These are phyloP conservation scores for Vireo griseus DNA, from an alignment of 2,797 vertebrate species.

Conservation along the genomic window DNA sequence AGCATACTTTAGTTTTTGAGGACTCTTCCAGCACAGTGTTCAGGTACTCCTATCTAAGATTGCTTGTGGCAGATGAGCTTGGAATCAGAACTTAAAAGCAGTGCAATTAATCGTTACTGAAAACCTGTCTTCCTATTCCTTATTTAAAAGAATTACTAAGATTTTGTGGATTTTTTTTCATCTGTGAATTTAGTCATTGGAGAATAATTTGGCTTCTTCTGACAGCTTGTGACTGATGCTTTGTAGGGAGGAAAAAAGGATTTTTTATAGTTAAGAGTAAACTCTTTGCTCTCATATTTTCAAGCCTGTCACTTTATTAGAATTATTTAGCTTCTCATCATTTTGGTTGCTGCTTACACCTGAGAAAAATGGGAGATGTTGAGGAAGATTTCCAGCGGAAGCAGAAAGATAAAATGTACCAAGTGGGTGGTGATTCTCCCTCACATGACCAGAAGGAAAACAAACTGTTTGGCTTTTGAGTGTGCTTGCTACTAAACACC, in stretches of 20 bases:
- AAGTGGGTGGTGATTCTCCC: slow-evolving; percentile 47
- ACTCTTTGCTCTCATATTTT: neutral
- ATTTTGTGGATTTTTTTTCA: neutral
- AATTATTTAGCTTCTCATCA: neutral
- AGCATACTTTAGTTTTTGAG: neutral
- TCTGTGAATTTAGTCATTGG: neutral
- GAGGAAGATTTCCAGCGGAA: slow-evolving; percentile 23
- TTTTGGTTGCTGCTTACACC: neutral
- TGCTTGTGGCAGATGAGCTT: neutral
- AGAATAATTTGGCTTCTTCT: neutral
- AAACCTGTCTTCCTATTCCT: neutral
- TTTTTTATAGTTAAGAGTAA: neutral
- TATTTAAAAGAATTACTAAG: neutral
- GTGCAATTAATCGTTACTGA: neutral
- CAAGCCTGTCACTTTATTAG: neutral
- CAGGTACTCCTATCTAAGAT: neutral
- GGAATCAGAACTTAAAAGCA: neutral
- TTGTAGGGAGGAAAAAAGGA: neutral
- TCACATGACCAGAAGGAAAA: slow-evolving; percentile 63
- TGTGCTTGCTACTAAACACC: slow-evolving; percentile 62
- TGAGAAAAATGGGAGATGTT: neutral
- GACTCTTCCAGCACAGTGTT: neutral
- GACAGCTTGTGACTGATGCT: neutral
- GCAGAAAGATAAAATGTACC: slow-evolving; percentile 52
- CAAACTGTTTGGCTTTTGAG: slow-evolving; percentile 48